Percentiles rank a stretch among this genome's conserved stretches.
Evolutionary conservation across 1,140 invertebrate species (phyloP).

Genomic region (Ips typographus): DNA sequence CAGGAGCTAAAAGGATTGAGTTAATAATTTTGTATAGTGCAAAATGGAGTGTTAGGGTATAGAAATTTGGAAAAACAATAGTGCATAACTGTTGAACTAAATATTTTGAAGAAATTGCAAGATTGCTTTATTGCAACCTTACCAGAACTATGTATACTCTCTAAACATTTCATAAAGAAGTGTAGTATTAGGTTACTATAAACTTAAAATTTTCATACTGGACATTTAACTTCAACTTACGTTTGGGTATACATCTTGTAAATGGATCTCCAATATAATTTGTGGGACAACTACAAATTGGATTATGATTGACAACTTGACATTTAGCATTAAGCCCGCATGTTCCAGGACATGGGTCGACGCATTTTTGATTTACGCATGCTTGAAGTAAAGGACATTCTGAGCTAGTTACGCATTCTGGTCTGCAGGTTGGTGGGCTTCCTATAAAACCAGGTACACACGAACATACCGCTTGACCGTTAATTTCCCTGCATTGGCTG

Average conservation of each 20-base stretch:
- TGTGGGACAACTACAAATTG: constrained; percentile 52
- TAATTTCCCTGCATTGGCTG: constrained; percentile 60
- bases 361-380: constrained; percentile 64
- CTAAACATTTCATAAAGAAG: too few species aligned
- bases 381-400: constrained; percentile 64
- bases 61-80: too few species aligned
- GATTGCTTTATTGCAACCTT: background rate
- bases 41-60: background rate
- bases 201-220: background rate
- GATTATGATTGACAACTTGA: constrained; percentile 62
- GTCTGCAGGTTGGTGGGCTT: constrained; percentile 57
- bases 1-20: constrained; percentile 47
- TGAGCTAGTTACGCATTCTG: constrained; percentile 63
- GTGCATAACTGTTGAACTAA: background rate
- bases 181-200: background rate
- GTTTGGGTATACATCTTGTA: constrained; percentile 61
- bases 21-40: constrained; percentile 3
- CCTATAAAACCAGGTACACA: constrained; percentile 56
- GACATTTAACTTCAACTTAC: constrained; percentile 9
- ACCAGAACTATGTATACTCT: background rate
- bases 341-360: constrained; percentile 62
- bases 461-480: constrained; percentile 58
- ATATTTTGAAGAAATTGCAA: background rate
- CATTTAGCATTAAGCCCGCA: constrained; percentile 66
- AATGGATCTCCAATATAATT: constrained; percentile 59